Base-by-base conservation (phyloP, 2,888 invertebrate species). In the Galeruca laticollis region DNA sequence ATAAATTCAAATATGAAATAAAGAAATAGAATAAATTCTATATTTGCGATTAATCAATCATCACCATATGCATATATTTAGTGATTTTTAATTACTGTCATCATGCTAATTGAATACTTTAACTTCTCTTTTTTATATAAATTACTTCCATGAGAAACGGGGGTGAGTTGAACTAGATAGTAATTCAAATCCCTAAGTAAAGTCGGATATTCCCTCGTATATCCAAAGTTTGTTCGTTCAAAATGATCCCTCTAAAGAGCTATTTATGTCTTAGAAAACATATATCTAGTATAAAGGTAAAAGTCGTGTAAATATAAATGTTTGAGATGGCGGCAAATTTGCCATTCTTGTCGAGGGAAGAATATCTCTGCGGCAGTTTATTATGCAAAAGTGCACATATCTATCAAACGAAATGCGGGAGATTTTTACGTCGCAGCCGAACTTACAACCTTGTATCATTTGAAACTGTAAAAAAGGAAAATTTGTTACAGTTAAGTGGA, bases 151-250 rank as follows among this genome's bases (percentile, higher is more conserved):
- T n/a, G n/a, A n/a, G n/a, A n/a, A n/a, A n/a, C n/a, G n/a, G n/a
- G n/a, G n/a, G n/a, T n/a, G n/a, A n/a, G n/a, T n/a, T n/a, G n/a
- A n/a, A n/a, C n/a, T n/a, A n/a, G n/a, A n/a, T n/a, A n/a, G n/a
- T n/a, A n/a, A n/a, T n/a, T n/a, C n/a, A n/a, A n/a, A n/a, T n/a
- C n/a, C n/a, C n/a, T n/a, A n/a, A n/a, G n/a, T n/a, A n/a, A n/a
- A n/a, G n/a, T n/a, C n/a, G n/a, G 82, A 82, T 82, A 82, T 81
- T 82, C 82, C 81, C 82, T 77, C 77, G 79, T 76, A 77, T 71
- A 73, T 73, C 71, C 11, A 13, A 40, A 40, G 13, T 13, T 40
- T 1, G n/a, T n/a, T 47, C 21, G 1, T 52, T 52, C 35, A 10
- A 13, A 21, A 8, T 35, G 18, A 35, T 56, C 4, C 33, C 35